phyloP scores from a whole-genome alignment of 1,140 invertebrate genomes.

The Dolichoris vasculosae region DNA sequence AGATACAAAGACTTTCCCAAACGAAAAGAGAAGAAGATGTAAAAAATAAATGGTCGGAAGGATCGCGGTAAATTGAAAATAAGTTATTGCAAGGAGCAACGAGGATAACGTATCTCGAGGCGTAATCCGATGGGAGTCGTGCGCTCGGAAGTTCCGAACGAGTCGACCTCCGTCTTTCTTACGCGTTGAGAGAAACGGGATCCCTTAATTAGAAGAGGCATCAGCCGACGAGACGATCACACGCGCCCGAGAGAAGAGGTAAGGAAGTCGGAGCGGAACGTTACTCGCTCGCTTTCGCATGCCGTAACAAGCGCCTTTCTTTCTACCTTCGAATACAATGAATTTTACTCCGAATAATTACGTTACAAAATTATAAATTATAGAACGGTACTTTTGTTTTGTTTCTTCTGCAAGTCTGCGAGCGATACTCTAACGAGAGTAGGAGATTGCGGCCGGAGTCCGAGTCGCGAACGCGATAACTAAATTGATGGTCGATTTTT shows the following conservation, averaged over 20 bases:
- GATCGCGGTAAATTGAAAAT: constrained; percentile 32
- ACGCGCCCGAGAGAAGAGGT: not conserved
- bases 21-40: not conserved
- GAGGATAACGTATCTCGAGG: constrained; percentile 6
- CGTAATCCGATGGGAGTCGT: constrained; percentile 35
- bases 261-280: not conserved
- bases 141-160: constrained; percentile 12
- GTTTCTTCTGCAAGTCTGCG: no score
- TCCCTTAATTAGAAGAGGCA: constrained; percentile 41
- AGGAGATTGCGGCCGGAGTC: no score
- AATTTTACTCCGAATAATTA: no score
- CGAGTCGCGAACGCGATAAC: no score
- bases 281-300: constrained; percentile 15
- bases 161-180: not conserved
- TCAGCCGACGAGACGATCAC: not conserved
- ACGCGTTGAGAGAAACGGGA: constrained; percentile 5
- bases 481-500: no score
- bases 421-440: no score
- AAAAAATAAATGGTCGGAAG: not conserved
- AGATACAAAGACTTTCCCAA: constrained; percentile 19
- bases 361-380: not conserved
- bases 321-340: not conserved
- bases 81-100: not conserved
- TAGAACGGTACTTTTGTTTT: not conserved
- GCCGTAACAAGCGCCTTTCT: not conserved